Conservation (phyloP, 2,888 invertebrate species). For the Microplitis deprimator region DNA sequence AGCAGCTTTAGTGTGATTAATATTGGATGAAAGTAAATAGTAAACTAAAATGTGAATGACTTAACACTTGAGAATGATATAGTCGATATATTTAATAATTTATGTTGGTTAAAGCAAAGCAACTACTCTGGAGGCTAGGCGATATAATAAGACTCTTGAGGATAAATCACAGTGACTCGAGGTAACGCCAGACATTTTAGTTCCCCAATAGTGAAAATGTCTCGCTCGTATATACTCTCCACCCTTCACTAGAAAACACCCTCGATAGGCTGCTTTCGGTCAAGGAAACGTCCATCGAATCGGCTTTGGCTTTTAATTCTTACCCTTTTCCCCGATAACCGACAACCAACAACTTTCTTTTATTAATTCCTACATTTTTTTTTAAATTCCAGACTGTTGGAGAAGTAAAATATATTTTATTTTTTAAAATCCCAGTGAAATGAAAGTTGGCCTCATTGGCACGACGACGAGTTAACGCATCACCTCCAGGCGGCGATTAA, state of each 20-base stretch:
- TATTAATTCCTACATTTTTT: too few relatives aligned
- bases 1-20: too few relatives aligned
- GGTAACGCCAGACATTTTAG: slow-evolving; percentile 32
- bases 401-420: too few relatives aligned
- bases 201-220: slow-evolving; percentile 13
- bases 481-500: neutral
- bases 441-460: neutral
- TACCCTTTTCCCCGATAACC: too few relatives aligned
- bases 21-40: neutral
- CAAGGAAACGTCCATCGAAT: slow-evolving; percentile 32
- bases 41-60: neutral
- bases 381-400: too few relatives aligned
- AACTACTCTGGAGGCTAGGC: neutral
- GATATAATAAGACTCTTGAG: slow-evolving; percentile 55
- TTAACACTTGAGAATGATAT: neutral
- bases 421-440: neutral
- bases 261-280: slow-evolving; percentile 29
- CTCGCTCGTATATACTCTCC: slow-evolving; percentile 12
- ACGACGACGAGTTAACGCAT: neutral
- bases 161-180: slow-evolving; percentile 32
- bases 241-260: slow-evolving; percentile 12
- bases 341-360: too few relatives aligned
- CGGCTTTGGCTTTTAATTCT: slow-evolving; percentile 17
- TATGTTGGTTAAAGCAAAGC: neutral
- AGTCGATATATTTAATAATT: neutral